These are phyloP conservation scores for Onychostoma macrolepis DNA, from an alignment of 2,113 vertebrate species.

Conservation along the genomic window DNA sequence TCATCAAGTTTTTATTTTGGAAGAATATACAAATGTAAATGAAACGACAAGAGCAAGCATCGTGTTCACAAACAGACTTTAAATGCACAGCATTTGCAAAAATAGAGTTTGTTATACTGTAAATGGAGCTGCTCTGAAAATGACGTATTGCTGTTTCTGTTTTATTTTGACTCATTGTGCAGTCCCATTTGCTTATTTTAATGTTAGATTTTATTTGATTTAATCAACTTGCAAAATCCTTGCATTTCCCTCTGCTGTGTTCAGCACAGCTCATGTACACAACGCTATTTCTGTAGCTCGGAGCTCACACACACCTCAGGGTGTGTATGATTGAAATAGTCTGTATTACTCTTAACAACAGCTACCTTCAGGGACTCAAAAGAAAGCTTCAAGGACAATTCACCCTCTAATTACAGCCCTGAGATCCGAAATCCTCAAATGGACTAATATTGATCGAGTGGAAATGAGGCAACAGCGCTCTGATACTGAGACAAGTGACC, in stretches of 20 bases:
- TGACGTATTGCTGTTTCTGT: too few relatives aligned
- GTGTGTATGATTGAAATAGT: not conserved
- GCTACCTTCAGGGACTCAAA: not conserved
- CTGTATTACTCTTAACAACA: not conserved
- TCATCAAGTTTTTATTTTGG: not conserved
- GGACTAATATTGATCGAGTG: not conserved
- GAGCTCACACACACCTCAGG: constrained; percentile 1
- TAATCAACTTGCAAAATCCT: not conserved
- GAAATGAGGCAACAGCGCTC: not conserved
- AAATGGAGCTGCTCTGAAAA: too few relatives aligned
- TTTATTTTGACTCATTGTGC: too few relatives aligned
- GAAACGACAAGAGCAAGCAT: too few relatives aligned
- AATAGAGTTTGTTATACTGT: too few relatives aligned
- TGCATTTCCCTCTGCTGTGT: not conserved
- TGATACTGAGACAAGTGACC: not conserved
- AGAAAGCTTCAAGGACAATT: constrained; percentile 15
- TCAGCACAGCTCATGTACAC: not conserved
- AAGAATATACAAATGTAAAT: not conserved
- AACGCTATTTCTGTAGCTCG: not conserved
- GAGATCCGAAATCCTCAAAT: not conserved
- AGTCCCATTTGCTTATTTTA: not conserved
- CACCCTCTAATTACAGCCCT: constrained; percentile 2
- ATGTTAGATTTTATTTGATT: not conserved
- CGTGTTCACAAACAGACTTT: too few relatives aligned
- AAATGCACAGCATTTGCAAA: too few relatives aligned